Evolutionary conservation across 2,113 vertebrate genomes (phyloP), one percentile per base, ranked within the genome.

Genomic region (Leptobrachium ailaonicum): DNA sequence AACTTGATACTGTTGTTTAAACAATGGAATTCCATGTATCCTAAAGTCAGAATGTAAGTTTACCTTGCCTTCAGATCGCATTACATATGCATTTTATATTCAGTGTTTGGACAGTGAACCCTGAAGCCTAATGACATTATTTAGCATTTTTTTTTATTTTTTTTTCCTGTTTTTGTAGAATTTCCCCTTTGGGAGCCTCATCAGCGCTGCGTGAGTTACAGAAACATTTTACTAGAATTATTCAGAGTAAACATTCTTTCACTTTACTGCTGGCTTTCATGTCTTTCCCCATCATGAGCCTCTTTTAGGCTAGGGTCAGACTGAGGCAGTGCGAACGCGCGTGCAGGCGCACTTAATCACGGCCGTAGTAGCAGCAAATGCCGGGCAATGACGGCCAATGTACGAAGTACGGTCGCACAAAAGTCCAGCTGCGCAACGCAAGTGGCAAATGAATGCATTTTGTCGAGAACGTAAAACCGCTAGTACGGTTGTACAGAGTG

Each of bases 221-320:
- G 71, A 67, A 40, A 66, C n/a, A 14, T 74, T 73, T 80, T 66
- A 67, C 71, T 60, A 73, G 63, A 73, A 74, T 47, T 74, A 73
- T 73, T 66, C 70, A 56, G 63, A 68, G 63, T 80, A 80, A 80
- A 80, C 78, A 80, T 80, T 80, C 78, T 63, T 73, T 63, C 40
- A 66, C 71, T 74, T 68, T 80, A 80, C 42, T 72, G 70, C 50
- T 50, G 53, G 12, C 56, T 44, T 14, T 7, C 50, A 56, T 44
- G 3, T 43, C 54, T 43, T 73, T 50, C 44, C 44, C 77, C 60
- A 73, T 73, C 62, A 43, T 56, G 71, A 68, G 64, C 64, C 63
- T 81, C 72, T 81, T 81, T 62, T 81, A n/a, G n/a, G n/a, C n/a
- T n/a, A n/a, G n/a, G n/a, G n/a, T n/a, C n/a, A n/a, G n/a, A n/a